Conservation (phyloP, 2,888 invertebrate genomes). For the Acrobasis consociella region DNA sequence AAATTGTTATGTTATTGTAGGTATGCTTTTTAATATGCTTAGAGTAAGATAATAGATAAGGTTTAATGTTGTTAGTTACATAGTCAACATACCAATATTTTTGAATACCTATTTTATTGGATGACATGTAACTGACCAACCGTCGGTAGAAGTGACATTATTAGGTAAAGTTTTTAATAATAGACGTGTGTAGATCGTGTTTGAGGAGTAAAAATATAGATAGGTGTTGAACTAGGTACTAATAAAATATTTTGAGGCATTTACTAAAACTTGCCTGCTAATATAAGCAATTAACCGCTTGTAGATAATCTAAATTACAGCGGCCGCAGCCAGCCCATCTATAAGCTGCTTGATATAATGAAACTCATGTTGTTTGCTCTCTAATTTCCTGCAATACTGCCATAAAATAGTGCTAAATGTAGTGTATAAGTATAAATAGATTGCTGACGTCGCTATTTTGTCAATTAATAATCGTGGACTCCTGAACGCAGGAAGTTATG, state of each 20-base stretch:
- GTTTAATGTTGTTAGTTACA: conserved; percentile 4
- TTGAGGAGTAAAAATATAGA: conserved; percentile 24
- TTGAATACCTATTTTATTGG: not conserved
- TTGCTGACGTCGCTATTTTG: conserved; percentile 45
- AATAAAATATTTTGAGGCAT: conserved; percentile 22
- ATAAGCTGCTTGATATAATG: conserved; percentile 68
- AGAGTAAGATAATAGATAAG: not conserved
- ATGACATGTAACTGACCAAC: not conserved
- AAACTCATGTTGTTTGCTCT: conserved; percentile 68
- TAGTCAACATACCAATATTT: not conserved
- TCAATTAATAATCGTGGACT: conserved; percentile 44
- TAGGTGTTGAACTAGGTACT: not conserved
- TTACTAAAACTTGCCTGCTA: conserved; percentile 18
- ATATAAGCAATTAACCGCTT: conserved; percentile 3
- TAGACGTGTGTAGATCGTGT: not conserved
- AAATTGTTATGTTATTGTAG: conserved; percentile 3
- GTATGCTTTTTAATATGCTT: not conserved
- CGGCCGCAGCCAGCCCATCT: conserved; percentile 51
- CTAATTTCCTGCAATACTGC: conserved; percentile 73
- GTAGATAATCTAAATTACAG: conserved; percentile 30
- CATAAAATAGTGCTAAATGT: conserved; percentile 62
- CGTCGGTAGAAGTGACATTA: too few relatives aligned
- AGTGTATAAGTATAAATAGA: conserved; percentile 53
- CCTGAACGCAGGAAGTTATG: conserved; percentile 63
- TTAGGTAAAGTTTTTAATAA: not conserved